Evolutionary conservation across 2,797 vertebrate genomes (phyloP).

Genomic region (Galago senegalensis): DNA sequence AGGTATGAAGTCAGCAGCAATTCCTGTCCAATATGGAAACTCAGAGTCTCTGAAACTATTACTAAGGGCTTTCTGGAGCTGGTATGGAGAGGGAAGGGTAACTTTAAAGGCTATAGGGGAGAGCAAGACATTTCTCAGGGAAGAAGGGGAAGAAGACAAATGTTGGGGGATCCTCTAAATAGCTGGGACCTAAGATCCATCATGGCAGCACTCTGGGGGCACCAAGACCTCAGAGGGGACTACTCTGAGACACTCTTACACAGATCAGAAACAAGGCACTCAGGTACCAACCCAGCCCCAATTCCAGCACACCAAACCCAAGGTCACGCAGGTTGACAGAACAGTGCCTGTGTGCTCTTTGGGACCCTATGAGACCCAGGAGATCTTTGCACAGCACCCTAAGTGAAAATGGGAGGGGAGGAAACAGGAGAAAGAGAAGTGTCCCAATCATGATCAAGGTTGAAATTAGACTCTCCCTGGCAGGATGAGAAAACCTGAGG

Average conservation of each 20-base stretch:
- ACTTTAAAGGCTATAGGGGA: neutral
- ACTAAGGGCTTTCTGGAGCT: slow-evolving; percentile 4
- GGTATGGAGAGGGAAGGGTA: neutral
- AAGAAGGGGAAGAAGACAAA: neutral
- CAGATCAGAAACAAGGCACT: neutral
- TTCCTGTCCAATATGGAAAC: neutral
- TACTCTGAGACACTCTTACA: neutral
- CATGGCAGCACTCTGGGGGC: neutral
- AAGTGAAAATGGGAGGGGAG: neutral
- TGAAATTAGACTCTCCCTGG: slow-evolving; percentile 1
- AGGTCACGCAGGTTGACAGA: neutral
- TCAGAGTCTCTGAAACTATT: neutral
- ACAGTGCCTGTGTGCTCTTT: neutral
- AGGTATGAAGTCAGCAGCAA: neutral
- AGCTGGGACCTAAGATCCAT: neutral
- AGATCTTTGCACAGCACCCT: neutral
- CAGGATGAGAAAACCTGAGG: neutral
- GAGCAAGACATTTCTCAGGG: neutral
- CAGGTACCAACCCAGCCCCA: neutral
- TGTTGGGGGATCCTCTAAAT: neutral
- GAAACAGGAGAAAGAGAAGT: neutral
- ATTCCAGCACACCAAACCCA: neutral
- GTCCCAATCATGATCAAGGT: neutral
- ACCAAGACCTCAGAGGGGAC: neutral
- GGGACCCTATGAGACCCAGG: neutral